phyloP scores from a whole-genome alignment of 2,113 vertebrate genomes.

The Elanus axillaris region DNA sequence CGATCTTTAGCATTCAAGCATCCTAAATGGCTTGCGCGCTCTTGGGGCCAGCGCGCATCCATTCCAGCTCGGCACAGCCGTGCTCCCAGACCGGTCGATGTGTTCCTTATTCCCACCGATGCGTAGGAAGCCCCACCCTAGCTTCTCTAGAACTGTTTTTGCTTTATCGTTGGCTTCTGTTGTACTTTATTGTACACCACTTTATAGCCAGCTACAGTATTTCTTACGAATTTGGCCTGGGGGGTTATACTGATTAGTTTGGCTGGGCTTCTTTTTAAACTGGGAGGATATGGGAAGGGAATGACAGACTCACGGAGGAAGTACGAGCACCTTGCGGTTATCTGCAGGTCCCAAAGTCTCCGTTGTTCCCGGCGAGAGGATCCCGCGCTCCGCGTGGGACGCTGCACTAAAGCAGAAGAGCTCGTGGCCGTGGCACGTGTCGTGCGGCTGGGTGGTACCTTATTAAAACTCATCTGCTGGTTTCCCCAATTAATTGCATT shows the following conservation, averaged over 20 bases:
- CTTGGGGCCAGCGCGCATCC: not conserved
- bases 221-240: not conserved
- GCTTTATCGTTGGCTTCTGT: accelerated
- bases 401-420: not conserved
- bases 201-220: not conserved
- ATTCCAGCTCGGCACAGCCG: accelerated
- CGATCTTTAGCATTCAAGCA: not conserved
- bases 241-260: not conserved
- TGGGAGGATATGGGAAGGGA: not conserved
- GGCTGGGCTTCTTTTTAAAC: not conserved
- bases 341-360: not conserved
- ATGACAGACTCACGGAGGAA: accelerated
- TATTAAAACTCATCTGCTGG: not conserved
- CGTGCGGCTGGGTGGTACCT: not conserved
- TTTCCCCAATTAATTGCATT: not conserved
- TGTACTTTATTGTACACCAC: not conserved
- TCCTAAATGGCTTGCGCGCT: not conserved
- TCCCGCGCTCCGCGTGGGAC: accelerated
- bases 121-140: accelerated
- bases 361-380: not conserved
- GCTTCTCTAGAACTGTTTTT: not conserved
- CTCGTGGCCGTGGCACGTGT: not conserved
- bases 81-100: accelerated
- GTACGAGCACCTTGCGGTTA: not conserved
- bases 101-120: not conserved